Evolutionary conservation across 2,888 invertebrate genomes (phyloP).

Genomic region (Chloroclystis v-ata): DNA sequence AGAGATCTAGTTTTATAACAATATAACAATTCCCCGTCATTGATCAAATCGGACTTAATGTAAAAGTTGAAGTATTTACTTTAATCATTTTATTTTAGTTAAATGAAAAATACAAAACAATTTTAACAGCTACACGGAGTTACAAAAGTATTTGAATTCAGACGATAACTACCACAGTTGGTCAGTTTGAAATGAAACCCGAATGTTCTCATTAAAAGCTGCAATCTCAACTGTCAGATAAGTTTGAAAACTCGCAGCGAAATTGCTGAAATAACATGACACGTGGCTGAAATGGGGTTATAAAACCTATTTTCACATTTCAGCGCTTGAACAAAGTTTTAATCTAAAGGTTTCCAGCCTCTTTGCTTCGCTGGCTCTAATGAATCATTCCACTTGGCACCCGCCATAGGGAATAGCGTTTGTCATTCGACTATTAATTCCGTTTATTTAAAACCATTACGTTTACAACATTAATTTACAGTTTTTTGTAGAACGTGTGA

Average conservation of each 20-base stretch:
- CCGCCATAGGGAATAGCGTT: background rate
- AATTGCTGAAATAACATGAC: background rate
- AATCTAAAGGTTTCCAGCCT: conserved; percentile 1
- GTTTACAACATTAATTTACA: conserved; percentile 5
- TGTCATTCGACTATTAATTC: background rate
- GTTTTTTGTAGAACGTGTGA: conserved; percentile 10
- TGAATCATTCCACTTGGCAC: conserved; percentile 9
- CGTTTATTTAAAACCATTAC: conserved; percentile 7
- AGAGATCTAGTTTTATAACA: too few relatives aligned
- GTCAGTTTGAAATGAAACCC: too few relatives aligned
- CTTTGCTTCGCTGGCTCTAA: conserved; percentile 8
- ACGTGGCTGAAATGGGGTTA: background rate
- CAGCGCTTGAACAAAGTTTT: conserved; percentile 6
- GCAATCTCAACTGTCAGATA: background rate
- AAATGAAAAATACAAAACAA: too few relatives aligned
- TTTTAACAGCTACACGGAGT: too few relatives aligned
- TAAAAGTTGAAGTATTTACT: too few relatives aligned
- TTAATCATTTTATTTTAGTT: too few relatives aligned
- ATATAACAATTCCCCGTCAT: too few relatives aligned
- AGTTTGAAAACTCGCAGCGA: background rate
- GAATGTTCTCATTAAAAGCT: too few relatives aligned
- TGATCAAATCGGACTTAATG: too few relatives aligned
- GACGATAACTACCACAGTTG: too few relatives aligned
- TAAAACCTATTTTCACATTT: background rate
- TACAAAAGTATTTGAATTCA: too few relatives aligned